A percentile compares a stretch with the other conserved stretches of the same genome.
Conservation (phyloP, 2,797 vertebrate genomes). For the Spinus pinus region DNA sequence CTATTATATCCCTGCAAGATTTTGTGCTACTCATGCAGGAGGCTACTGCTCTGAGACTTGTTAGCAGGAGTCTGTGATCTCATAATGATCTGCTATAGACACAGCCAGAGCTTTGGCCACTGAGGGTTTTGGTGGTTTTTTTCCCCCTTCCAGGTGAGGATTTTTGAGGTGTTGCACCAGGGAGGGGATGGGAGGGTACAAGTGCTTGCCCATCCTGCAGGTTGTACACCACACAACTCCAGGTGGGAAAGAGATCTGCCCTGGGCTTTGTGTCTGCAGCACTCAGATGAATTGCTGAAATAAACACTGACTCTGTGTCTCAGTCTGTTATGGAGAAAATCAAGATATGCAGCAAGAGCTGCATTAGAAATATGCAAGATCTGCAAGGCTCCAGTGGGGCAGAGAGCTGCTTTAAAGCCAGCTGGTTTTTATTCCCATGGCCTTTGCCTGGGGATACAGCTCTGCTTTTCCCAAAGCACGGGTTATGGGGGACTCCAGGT, state of each 20-base stretch:
- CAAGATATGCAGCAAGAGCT: background rate
- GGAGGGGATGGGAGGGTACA: background rate
- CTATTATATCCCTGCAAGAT: background rate
- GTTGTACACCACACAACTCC: background rate
- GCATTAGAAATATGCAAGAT: background rate
- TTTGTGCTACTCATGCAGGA: background rate
- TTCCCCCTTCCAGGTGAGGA: background rate
- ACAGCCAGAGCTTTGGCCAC: background rate
- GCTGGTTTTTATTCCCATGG: background rate
- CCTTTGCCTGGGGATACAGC: background rate
- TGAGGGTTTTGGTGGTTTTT: background rate
- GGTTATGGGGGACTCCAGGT: background rate
- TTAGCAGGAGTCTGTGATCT: background rate
- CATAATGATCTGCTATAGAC: background rate
- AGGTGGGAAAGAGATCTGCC: background rate
- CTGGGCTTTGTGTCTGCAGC: background rate
- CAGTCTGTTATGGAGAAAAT: background rate
- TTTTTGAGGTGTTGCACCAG: background rate
- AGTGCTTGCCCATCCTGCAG: background rate
- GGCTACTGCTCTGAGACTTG: background rate
- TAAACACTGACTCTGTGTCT: background rate
- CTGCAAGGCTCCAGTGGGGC: background rate
- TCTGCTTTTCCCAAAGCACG: background rate
- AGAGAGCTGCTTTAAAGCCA: background rate
- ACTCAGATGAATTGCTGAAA: background rate